phyloP scores from a whole-genome alignment of 1,140 invertebrate genomes.

The Orchestia grillus region DNA sequence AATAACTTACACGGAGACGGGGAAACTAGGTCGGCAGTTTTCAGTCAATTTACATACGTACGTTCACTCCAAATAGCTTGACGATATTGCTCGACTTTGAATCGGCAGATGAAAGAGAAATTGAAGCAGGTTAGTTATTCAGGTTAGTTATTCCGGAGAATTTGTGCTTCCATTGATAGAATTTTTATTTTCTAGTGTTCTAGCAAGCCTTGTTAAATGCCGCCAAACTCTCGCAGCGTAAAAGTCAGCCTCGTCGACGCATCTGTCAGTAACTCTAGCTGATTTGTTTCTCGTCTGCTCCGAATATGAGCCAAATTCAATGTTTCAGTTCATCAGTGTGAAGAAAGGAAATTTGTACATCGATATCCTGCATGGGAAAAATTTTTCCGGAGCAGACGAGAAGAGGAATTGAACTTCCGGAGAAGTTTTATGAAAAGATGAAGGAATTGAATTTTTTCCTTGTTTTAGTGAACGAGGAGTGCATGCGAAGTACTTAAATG shows the following conservation, averaged over 20 bases:
- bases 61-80: background rate
- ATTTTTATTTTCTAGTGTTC: background rate
- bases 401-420: no score
- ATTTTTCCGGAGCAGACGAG: no score
- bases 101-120: background rate
- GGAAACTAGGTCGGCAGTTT: background rate
- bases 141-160: background rate
- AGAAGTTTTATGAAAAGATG: background rate
- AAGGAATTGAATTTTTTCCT: background rate
- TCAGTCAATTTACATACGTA: background rate
- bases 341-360: background rate
- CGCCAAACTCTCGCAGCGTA: background rate
- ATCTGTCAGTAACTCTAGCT: no score
- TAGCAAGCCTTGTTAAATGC: background rate
- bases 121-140: background rate
- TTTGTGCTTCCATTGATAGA: background rate
- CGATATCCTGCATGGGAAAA: background rate
- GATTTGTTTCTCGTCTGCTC: no score
- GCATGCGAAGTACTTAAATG: no score
- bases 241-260: no score
- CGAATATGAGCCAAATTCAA: no score
- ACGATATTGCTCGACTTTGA: background rate
- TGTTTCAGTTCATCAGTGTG: no score
- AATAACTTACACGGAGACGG: background rate
- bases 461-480: background rate